phyloP scores from a whole-genome alignment of 2,797 vertebrate genomes.

The Sternarchorhynchus goeldii region DNA sequence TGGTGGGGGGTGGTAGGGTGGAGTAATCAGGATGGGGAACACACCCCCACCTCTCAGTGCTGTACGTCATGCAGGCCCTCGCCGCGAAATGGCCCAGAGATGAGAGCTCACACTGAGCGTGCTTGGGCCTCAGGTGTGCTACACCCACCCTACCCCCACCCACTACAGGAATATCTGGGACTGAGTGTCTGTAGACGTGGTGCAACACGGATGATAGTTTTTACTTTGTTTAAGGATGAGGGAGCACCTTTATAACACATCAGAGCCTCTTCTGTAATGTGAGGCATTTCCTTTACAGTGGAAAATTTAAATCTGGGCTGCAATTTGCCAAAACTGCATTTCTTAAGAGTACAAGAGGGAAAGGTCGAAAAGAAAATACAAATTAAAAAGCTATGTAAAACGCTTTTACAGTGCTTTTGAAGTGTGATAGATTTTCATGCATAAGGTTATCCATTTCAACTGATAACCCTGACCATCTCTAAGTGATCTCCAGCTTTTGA shows the following conservation, averaged over 20 bases:
- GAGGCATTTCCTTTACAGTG: too few species aligned
- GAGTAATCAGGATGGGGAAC: constrained; percentile 88
- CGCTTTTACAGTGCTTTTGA: neutral
- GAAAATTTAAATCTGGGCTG: too few species aligned
- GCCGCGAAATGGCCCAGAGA: constrained; percentile 87
- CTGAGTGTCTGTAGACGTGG: constrained; percentile 9
- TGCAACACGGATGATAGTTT: constrained; percentile 3
- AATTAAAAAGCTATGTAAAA: too few species aligned
- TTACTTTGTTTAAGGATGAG: constrained; percentile 41
- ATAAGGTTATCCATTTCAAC: constrained; percentile 35
- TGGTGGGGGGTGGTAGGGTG: constrained; percentile 75
- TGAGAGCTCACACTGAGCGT: constrained; percentile 78
- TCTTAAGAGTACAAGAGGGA: too few species aligned
- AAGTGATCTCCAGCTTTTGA: constrained; percentile 45
- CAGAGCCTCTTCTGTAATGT: too few species aligned
- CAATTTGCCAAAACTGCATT: too few species aligned
- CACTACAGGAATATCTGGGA: constrained; percentile 30
- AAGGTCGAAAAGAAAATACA: too few species aligned
- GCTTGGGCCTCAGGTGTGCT: constrained; percentile 88
- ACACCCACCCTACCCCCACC: constrained; percentile 52
- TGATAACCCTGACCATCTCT: constrained; percentile 36
- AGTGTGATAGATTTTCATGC: constrained; percentile 14
- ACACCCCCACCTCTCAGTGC: constrained; percentile 47
- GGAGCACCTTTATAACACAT: constrained; percentile 13
- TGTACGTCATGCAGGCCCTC: constrained; percentile 56